These are phyloP conservation scores for Salticus scenicus DNA, from an alignment of 2,888 invertebrate species.

Conservation along the genomic window DNA sequence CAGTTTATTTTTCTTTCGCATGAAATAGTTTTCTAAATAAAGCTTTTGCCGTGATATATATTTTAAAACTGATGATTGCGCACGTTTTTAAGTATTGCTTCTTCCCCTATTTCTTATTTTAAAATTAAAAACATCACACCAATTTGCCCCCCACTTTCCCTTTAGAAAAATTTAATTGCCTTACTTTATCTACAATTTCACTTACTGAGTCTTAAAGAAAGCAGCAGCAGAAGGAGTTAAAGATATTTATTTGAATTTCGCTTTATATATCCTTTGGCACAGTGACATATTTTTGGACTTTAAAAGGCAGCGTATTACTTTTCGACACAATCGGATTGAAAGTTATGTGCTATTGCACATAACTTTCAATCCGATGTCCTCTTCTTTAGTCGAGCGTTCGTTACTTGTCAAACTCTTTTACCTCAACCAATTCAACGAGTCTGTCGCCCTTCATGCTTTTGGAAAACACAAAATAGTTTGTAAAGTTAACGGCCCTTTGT, in stretches of 20 bases:
- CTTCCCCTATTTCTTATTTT: too few species aligned
- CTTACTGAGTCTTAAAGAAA: not conserved
- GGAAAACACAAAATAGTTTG: not conserved
- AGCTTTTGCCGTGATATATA: too few species aligned
- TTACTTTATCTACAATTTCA: conserved; percentile 3
- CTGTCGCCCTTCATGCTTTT: not conserved
- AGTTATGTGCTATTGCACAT: conserved; percentile 1
- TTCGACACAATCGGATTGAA: not conserved
- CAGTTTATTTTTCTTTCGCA: too few species aligned
- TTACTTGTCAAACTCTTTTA: not conserved
- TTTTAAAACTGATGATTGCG: too few species aligned
- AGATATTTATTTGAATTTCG: not conserved
- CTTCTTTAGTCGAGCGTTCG: not conserved
- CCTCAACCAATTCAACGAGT: not conserved
- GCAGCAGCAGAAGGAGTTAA: not conserved
- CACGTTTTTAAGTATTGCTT: too few species aligned
- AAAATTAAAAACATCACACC: too few species aligned
- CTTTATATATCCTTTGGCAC: not conserved
- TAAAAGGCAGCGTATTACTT: not conserved
- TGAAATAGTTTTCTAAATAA: too few species aligned
- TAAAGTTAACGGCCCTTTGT: too few species aligned
- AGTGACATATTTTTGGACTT: not conserved
- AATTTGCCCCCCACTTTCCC: too few species aligned
- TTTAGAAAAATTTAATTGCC: too few species aligned
- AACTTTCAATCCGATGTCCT: too few species aligned